Conservation (phyloP, 2,888 invertebrate genomes). For the Eurytoma californica region DNA sequence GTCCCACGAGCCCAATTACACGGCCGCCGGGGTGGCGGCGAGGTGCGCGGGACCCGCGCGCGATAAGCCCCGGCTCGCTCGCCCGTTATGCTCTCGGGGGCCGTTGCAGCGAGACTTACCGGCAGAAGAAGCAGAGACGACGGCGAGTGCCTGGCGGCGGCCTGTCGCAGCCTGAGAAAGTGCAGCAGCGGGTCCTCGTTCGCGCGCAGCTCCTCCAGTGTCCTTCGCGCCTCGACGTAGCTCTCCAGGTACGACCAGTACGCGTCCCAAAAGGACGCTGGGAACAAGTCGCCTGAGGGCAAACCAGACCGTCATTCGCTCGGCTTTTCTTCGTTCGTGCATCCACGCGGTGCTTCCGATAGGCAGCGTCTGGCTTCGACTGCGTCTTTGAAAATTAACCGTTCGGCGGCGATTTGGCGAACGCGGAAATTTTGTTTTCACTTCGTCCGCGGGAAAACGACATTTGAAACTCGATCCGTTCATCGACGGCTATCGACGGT, state of each 20-base stretch:
- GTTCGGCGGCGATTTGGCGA: too few species aligned
- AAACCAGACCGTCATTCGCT: background rate
- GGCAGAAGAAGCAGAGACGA: slow-evolving; percentile 82
- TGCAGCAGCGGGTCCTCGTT: slow-evolving; percentile 82
- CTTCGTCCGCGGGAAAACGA: too few species aligned
- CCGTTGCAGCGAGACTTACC: slow-evolving; percentile 77
- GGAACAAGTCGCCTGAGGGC: slow-evolving; percentile 78
- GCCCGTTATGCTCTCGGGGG: too few species aligned
- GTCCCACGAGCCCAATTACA: slow-evolving; percentile 22
- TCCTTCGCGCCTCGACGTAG: slow-evolving; percentile 79
- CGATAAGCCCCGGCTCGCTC: background rate
- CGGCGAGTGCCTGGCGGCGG: slow-evolving; percentile 81
- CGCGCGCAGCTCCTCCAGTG: slow-evolving; percentile 80
- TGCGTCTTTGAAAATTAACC: too few species aligned
- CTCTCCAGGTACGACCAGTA: slow-evolving; percentile 81
- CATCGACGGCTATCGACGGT: too few species aligned
- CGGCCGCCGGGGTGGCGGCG: slow-evolving; percentile 6
- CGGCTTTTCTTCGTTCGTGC: too few species aligned
- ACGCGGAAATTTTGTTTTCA: too few species aligned
- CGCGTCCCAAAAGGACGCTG: slow-evolving; percentile 81
- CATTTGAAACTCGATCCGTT: too few species aligned
- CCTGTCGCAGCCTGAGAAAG: slow-evolving; percentile 81
- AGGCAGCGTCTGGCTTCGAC: too few species aligned
- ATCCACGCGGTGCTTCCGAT: too few species aligned
- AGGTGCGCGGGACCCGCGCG: background rate